phyloP scores from a whole-genome alignment of 2,113 vertebrate genomes.

The Sander vitreus region DNA sequence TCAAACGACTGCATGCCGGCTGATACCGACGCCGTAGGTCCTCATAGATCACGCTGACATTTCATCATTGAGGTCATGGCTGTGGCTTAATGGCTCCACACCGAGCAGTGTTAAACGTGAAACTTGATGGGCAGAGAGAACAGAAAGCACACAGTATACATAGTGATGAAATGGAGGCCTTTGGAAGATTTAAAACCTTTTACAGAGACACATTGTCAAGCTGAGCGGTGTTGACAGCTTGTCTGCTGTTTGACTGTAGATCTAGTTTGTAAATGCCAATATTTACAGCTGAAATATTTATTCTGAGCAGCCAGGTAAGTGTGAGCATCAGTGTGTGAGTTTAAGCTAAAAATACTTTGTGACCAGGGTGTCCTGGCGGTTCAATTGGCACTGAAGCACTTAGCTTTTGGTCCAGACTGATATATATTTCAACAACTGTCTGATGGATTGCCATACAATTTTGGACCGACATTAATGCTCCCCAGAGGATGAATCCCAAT shows the following conservation, averaged over 20 bases:
- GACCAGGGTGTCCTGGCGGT: not conserved
- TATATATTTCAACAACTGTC: not conserved
- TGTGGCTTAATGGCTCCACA: slow-evolving; percentile 11
- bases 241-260: slow-evolving; percentile 33
- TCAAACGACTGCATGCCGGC: not conserved
- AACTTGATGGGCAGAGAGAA: not conserved
- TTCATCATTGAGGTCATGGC: slow-evolving; percentile 11
- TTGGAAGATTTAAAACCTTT: slow-evolving; percentile 24
- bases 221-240: slow-evolving; percentile 43
- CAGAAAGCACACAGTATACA: not conserved
- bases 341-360: slow-evolving; percentile 1
- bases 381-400: not conserved
- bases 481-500: not conserved
- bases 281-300: slow-evolving; percentile 36
- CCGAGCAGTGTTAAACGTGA: not conserved
- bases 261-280: slow-evolving; percentile 31
- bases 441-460: not conserved
- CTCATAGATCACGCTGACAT: slow-evolving; percentile 32
- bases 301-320: slow-evolving; percentile 31
- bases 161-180: slow-evolving; percentile 13
- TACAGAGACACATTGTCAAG: slow-evolving; percentile 29
- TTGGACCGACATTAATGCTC: not conserved
- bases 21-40: not conserved
- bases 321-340: slow-evolving; percentile 15
- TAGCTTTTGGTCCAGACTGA: not conserved